Evolutionary conservation across 2,113 vertebrate species (phyloP), one percentile per base, ranked within the genome.

Genomic region (mouse (Mus musculus)): DNA sequence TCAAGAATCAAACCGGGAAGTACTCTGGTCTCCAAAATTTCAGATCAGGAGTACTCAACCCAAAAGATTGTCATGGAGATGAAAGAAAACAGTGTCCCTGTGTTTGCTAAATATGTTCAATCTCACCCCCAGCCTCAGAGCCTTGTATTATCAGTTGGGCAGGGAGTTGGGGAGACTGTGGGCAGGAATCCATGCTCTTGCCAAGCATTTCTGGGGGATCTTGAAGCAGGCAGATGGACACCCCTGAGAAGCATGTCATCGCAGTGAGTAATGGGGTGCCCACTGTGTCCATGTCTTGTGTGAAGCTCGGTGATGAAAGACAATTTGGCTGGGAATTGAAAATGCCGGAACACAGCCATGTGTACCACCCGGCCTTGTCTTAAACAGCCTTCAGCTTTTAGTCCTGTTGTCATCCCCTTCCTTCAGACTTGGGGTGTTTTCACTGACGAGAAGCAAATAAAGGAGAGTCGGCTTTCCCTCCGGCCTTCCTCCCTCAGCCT

Each of bases 131-230:
- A 69, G 28, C 72, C 42, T 72, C 30, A 9, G 73, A 92, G 39
- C 39, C 59, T 72, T 63, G 28, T 0, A 10, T 69, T 28, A 28
- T 54, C 76, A 30, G 39, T 65, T 30, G 59, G 88, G 39, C 20
- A 4, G 52, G 77, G 63, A 86, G 49, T 67, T 91, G 63, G 33
- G 16, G 61, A 93, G 80, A 28, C 67, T 30, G n/a, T 87, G 56
- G 91, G 95, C 13, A 87, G 75, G 39, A 88, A 52, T 73, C 69
- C 93, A n/a, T 36, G 28, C 69, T 84, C 88, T 78, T 24, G 12
- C 67, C 28, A 46, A 42, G 67, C 28, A 16, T 8, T 39, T 91
- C 65, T 80, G 63, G 36, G 82, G 86, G 81, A 61, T 78, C 86
- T 42, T 63, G 80, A 49, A 3, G 26, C 24, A 63, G 24, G 49